Base-by-base conservation (phyloP, 2,797 vertebrate genomes). In the Galaxias olidus region DNA sequence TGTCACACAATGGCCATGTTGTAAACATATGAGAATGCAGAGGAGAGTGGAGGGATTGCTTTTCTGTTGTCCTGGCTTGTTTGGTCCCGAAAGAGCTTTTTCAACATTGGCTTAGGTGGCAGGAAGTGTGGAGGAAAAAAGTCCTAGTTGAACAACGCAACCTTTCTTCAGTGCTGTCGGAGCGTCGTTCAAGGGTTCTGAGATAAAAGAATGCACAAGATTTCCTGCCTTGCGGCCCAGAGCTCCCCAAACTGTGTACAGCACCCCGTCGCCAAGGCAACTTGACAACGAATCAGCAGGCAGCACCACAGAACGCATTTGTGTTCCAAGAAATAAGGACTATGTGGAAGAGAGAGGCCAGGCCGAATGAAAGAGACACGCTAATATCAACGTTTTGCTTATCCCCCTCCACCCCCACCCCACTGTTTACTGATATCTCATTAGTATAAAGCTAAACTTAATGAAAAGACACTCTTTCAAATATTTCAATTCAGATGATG, bases 131-230 rank as follows among this genome's bases (percentile, higher is more conserved):
- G 50, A 68, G 10, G 42, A 40, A 53, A 18, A 52, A 52, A 51
- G 48, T 62, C 51, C 63, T 61, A 15, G 71, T 70, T 64, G 74
- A 65, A 60, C 12, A 41, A 14, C 60, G 62, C 45, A 59, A 71
- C 63, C 79, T 55, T 53, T 56, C 69, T 43, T 71, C 65, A 65
- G 71, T 68, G 68, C 61, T 6, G 47, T 44, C 19, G 60, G 69
- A 81, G 65, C 55, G 43, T 60, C 69, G 62, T 86, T 76, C 80
- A 79, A 78, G 43, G 61, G 70, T 58, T 74, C 68, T 76, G 70
- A 89, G 87, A 93, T 85, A 86, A 93, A 30, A 84, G 89, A 94
- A 94, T 92, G 80, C 75, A 73, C 86, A 82, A 80, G 74, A 86
- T 90, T 92, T 94, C 92, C 91, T 93, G 88, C 82, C 87, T 74